Evolutionary conservation across 1,140 invertebrate genomes (phyloP).

Genomic region (Megalonaias nervosa): DNA sequence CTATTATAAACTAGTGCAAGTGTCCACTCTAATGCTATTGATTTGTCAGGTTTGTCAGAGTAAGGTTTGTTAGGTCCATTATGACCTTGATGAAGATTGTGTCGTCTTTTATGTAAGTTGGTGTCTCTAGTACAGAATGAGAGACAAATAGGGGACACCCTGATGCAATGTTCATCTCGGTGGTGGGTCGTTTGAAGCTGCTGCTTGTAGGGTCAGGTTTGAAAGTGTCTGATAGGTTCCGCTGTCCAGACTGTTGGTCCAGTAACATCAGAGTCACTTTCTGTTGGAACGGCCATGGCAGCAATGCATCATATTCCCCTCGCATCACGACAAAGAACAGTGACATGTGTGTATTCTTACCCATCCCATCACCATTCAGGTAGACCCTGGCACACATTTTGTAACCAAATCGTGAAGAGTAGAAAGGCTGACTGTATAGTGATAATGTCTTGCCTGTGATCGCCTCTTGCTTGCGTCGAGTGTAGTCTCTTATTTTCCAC

Average conservation of each 20-base stretch:
- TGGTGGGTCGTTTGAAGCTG: constrained; percentile 57
- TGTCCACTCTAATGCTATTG: too few relatives aligned
- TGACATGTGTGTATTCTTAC: constrained; percentile 59
- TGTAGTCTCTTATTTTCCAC: constrained; percentile 61
- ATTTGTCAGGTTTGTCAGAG: neutral
- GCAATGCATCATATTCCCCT: constrained; percentile 61
- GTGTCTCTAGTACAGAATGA: constrained; percentile 41
- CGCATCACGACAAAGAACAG: constrained; percentile 68
- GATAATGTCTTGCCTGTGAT: constrained; percentile 52
- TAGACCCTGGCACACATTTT: constrained; percentile 66
- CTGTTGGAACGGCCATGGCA: constrained; percentile 65
- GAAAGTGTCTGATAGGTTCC: constrained; percentile 59
- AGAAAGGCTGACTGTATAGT: constrained; percentile 68
- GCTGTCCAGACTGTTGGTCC: constrained; percentile 52
- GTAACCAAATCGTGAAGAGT: constrained; percentile 64
- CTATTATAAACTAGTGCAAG: too few relatives aligned
- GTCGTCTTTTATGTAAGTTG: constrained; percentile 60
- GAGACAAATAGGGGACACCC: constrained; percentile 63
- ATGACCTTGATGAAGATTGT: constrained; percentile 59
- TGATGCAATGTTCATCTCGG: constrained; percentile 65
- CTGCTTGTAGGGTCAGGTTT: constrained; percentile 53
- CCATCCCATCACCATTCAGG: constrained; percentile 67
- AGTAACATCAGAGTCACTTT: constrained; percentile 61
- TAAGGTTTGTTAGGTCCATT: constrained; percentile 41
- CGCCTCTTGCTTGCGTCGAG: constrained; percentile 52